A percentile compares a stretch with the other conserved stretches of the same genome.
phyloP scores from a whole-genome alignment of 2,888 invertebrate genomes.

The Imbricaverruca yamaguchii region DNA sequence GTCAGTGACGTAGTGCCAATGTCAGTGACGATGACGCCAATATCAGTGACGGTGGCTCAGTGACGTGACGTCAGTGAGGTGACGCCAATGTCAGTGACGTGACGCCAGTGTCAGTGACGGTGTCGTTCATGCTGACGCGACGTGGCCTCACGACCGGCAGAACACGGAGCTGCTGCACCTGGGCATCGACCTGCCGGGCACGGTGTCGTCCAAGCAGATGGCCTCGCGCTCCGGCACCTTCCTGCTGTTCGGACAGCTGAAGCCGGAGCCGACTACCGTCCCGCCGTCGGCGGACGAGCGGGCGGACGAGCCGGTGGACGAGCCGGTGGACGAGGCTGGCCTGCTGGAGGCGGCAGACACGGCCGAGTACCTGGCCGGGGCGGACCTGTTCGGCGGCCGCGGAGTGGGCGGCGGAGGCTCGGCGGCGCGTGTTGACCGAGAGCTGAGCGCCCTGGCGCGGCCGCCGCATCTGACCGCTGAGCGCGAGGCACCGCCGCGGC shows the following conservation, averaged over 20 bases:
- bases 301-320: not conserved
- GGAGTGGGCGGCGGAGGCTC: not conserved
- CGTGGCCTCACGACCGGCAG: constrained; percentile 46
- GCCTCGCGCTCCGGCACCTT: not conserved
- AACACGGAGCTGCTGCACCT: constrained; percentile 58
- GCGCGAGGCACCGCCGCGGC: not conserved
- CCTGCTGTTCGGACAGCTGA: not conserved
- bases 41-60: too few species aligned
- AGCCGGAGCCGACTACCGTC: not conserved
- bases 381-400: constrained; percentile 16
- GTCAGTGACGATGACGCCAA: too few species aligned
- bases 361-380: constrained; percentile 2
- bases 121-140: too few species aligned
- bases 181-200: constrained; percentile 17
- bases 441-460: not conserved
- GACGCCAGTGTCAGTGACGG: too few species aligned
- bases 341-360: constrained; percentile 14
- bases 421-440: not conserved
- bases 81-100: too few species aligned
- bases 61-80: too few species aligned
- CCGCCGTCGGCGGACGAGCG: not conserved
- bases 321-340: not conserved
- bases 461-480: not conserved
- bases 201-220: constrained; percentile 11
- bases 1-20: too few species aligned